These are phyloP conservation scores for Diploptera punctata DNA, from an alignment of 2,888 invertebrate genomes.

Conservation along the genomic window DNA sequence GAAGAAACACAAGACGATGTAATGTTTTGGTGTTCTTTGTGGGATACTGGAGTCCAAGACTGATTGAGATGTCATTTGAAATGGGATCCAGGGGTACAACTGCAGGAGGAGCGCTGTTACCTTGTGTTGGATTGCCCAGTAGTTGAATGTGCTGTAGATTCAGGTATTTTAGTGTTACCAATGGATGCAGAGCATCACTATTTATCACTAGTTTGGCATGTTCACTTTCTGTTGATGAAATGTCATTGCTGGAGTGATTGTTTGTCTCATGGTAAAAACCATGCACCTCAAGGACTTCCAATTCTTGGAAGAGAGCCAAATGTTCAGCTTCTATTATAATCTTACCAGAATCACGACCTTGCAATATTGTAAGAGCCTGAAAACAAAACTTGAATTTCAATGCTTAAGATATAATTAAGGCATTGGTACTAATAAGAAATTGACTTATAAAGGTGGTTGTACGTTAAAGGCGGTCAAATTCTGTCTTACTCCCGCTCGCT, in stretches of 20 bases:
- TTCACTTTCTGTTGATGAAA: not conserved
- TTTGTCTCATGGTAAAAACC: conserved; percentile 54
- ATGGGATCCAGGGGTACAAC: conserved; percentile 25
- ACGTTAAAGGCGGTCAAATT: too few relatives aligned
- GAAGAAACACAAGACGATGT: conserved; percentile 39
- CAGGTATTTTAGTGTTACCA: conserved; percentile 56
- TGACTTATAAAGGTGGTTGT: too few relatives aligned
- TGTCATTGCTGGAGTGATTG: not conserved
- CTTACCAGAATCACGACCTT: conserved; percentile 60
- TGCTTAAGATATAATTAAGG: too few relatives aligned
- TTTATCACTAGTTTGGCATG: conserved; percentile 41
- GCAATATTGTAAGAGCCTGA: conserved; percentile 60
- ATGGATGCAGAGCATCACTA: conserved; percentile 50
- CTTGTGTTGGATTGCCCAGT: conserved; percentile 48
- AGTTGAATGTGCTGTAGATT: conserved; percentile 61
- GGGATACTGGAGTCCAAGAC: not conserved
- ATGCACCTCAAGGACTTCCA: conserved; percentile 66
- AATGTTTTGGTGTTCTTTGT: not conserved
- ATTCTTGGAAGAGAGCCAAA: conserved; percentile 57
- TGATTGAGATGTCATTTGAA: conserved; percentile 29
- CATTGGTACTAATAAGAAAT: too few relatives aligned
- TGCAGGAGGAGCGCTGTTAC: conserved; percentile 33
- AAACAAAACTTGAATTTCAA: too few relatives aligned
- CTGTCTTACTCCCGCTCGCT: too few relatives aligned
- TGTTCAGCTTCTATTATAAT: conserved; percentile 57